Evolutionary conservation across 2,113 vertebrate genomes (phyloP).

Genomic region (Buteo buteo): DNA sequence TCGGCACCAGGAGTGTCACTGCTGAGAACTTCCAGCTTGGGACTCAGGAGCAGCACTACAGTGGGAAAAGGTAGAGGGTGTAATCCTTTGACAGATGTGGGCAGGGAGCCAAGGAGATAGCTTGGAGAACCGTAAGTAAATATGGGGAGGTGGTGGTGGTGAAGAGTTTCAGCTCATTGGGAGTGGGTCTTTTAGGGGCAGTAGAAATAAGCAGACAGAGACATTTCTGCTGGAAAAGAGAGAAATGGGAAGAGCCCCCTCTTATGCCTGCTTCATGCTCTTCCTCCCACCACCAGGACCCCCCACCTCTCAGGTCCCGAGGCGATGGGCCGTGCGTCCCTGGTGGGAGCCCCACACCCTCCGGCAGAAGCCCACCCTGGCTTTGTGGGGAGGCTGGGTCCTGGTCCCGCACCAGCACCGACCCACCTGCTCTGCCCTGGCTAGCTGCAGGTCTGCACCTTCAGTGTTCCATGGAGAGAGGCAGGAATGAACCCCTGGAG

Average conservation of each 20-base stretch:
- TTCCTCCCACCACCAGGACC: neutral
- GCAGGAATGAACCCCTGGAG: neutral
- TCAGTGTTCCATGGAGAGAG: neutral
- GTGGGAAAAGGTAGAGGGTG: neutral
- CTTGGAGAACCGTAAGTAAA: neutral
- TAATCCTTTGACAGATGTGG: neutral
- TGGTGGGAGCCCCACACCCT: neutral
- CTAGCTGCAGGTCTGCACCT: neutral
- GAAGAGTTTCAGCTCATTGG: neutral
- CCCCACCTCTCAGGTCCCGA: neutral
- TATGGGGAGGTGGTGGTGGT: neutral
- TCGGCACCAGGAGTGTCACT: neutral
- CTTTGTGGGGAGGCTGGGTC: neutral
- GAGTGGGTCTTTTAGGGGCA: neutral
- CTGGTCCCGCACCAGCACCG: neutral
- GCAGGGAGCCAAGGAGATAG: neutral
- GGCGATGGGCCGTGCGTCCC: too few relatives aligned
- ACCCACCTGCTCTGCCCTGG: neutral
- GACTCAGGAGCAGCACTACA: neutral
- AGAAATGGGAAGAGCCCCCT: neutral
- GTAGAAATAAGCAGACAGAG: neutral
- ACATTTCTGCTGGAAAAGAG: neutral
- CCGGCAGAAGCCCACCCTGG: neutral
- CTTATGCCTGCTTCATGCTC: neutral
- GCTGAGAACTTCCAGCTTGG: neutral